A percentile compares a stretch with the other conserved stretches of the same genome.
These are phyloP conservation scores for Trinectes maculatus DNA, from an alignment of 2,113 vertebrate genomes.

Conservation along the genomic window DNA sequence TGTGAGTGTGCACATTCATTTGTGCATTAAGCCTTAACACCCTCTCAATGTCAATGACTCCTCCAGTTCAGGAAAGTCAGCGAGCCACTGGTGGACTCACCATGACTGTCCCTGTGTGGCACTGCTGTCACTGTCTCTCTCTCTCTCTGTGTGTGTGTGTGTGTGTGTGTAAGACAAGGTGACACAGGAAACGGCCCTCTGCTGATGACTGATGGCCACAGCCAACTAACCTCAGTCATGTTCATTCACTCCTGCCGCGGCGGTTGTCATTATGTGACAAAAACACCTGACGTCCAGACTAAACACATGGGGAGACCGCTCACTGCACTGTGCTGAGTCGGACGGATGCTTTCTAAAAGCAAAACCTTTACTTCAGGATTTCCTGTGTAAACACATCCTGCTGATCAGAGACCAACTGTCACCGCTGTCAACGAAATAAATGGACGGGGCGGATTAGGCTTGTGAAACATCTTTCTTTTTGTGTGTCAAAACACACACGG, in stretches of 20 bases:
- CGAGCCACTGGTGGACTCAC: constrained; percentile 22
- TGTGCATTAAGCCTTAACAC: constrained; percentile 8
- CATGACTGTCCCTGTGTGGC: constrained; percentile 29
- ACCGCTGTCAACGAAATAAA: constrained; percentile 41
- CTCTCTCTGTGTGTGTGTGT: constrained; percentile 11
- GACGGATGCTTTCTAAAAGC: constrained; percentile 28
- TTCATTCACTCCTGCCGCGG: constrained; percentile 15
- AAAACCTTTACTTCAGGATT: constrained; percentile 26
- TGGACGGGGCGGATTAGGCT: constrained; percentile 18
- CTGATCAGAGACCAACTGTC: constrained; percentile 10
- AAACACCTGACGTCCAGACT: constrained; percentile 33
- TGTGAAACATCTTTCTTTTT: constrained; percentile 40
- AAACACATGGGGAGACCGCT: constrained; percentile 31
- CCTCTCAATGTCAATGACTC: constrained; percentile 52
- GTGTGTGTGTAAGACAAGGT: constrained; percentile 47
- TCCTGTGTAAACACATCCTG: constrained; percentile 51
- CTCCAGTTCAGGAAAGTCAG: constrained; percentile 26
- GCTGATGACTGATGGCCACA: constrained; percentile 43
- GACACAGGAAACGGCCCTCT: constrained; percentile 43
- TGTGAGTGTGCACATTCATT: constrained; percentile 8
- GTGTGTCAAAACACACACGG: constrained; percentile 50
- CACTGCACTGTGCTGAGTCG: not conserved
- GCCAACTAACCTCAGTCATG: constrained; percentile 26
- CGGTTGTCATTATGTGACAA: not conserved
- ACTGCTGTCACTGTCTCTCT: constrained; percentile 1